Conservation (phyloP, 2,888 invertebrate species). For the Beris chalybata region DNA sequence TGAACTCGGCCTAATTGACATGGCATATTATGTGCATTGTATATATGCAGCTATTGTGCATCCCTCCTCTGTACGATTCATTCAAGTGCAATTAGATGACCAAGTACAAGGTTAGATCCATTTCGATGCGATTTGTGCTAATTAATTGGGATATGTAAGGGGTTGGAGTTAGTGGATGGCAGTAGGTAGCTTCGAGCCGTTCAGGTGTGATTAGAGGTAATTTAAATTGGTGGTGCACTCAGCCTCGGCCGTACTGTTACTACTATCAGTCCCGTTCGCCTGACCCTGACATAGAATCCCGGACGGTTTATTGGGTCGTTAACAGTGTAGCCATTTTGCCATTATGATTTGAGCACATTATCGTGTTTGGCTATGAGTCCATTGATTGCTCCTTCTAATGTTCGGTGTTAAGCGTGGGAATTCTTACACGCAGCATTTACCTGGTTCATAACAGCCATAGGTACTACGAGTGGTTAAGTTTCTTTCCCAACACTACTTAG, state of each 20-base stretch:
- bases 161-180: background rate
- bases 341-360: background rate
- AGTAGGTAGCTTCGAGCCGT: background rate
- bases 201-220: background rate
- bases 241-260: too few relatives aligned
- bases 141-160: background rate
- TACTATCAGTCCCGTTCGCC: conserved; percentile 7
- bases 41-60: conserved; percentile 1
- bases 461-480: background rate
- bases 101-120: conserved; percentile 14
- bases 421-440: background rate
- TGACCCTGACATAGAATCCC: conserved; percentile 29
- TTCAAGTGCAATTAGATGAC: conserved; percentile 7
- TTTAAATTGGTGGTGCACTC: too few relatives aligned
- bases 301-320: conserved; percentile 25
- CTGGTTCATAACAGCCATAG: background rate
- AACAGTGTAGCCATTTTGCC: conserved; percentile 3
- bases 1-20: conserved; percentile 24
- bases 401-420: too few relatives aligned
- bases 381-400: too few relatives aligned
- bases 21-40: conserved; percentile 2
- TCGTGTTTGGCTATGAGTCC: background rate
- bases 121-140: background rate
- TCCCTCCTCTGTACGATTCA: too few relatives aligned
- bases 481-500: background rate